A percentile compares a stretch with the other conserved stretches of the same genome.
These are phyloP conservation scores for Sthenelais limicola DNA, from an alignment of 2,888 invertebrate genomes.

Conservation along the genomic window DNA sequence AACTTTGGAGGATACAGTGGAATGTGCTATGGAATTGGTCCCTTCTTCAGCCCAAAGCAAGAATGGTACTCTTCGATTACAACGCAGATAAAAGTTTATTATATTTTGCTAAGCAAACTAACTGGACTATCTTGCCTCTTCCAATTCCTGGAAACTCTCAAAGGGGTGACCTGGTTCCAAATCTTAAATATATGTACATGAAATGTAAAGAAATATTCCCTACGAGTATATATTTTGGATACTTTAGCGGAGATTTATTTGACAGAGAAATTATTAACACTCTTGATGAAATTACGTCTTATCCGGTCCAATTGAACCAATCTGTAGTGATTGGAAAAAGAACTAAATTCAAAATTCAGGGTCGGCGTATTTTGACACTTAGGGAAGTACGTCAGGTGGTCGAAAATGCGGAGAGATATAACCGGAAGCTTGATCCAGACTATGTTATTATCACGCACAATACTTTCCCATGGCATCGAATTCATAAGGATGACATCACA, in stretches of 20 bases:
- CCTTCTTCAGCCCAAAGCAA: slow-evolving; percentile 1
- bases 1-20: slow-evolving; percentile 20
- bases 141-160: too few relatives aligned
- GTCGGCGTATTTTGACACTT: slow-evolving; percentile 8
- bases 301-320: not conserved
- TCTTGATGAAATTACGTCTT: not conserved
- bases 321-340: slow-evolving; percentile 7
- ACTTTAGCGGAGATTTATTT: slow-evolving; percentile 20
- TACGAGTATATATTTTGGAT: slow-evolving; percentile 16
- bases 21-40: slow-evolving; percentile 22
- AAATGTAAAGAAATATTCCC: slow-evolving; percentile 13
- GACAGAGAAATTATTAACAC: slow-evolving; percentile 8
- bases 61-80: slow-evolving; percentile 13
- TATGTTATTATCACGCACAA: slow-evolving; percentile 16
- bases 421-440: slow-evolving; percentile 9
- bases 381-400: slow-evolving; percentile 2
- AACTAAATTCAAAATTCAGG: slow-evolving; percentile 15
- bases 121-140: slow-evolving; percentile 18
- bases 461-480: slow-evolving; percentile 8
- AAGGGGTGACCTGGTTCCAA: not conserved
- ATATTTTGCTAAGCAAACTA: slow-evolving; percentile 7
- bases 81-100: not conserved
- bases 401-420: not conserved
- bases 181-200: slow-evolving; percentile 18
- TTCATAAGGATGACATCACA: slow-evolving; percentile 17